phyloP scores from a whole-genome alignment of 64 coral and sea anemone species.

The Acropora tenuis region DNA sequence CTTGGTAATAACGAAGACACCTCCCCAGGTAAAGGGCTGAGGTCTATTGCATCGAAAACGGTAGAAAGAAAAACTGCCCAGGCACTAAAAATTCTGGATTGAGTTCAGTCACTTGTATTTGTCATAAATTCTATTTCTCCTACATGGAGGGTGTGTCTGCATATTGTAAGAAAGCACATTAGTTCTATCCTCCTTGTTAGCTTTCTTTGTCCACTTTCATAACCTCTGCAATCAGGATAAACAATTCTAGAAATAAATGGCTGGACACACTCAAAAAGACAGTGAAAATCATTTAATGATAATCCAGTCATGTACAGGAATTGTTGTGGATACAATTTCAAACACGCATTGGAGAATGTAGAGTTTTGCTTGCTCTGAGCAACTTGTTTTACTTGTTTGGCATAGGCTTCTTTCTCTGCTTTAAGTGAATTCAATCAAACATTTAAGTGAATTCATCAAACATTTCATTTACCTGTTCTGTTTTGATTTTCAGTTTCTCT shows the following conservation, averaged over 20 bases:
- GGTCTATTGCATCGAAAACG: constrained; percentile 45
- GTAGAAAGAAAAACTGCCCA: constrained; percentile 62
- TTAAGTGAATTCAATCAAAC: too few species aligned
- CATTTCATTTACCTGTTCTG: too few species aligned
- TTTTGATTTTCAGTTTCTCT: too few species aligned
- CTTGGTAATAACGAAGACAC: constrained; percentile 29
- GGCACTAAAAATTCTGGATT: constrained; percentile 43
- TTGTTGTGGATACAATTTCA: constrained; percentile 20
- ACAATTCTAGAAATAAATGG: constrained; percentile 53
- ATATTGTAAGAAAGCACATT: constrained; percentile 62
- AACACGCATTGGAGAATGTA: constrained; percentile 42
- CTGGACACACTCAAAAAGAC: constrained; percentile 70
- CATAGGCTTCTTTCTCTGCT: too few species aligned
- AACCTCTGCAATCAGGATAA: constrained; percentile 61
- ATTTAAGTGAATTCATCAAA: too few species aligned
- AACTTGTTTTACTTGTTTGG: constrained; percentile 37
- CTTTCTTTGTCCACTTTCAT: constrained; percentile 5
- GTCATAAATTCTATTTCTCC: constrained; percentile 53
- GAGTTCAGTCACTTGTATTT: constrained; percentile 50
- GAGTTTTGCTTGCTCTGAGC: constrained; percentile 19
- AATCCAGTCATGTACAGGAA: constrained; percentile 60
- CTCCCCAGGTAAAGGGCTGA: constrained; percentile 59
- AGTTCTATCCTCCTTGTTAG: constrained; percentile 21
- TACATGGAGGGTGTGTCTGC: constrained; percentile 59
- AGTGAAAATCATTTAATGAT: constrained; percentile 57